These are phyloP conservation scores for Physella acuta DNA, from an alignment of 1,140 invertebrate genomes.

Conservation along the genomic window DNA sequence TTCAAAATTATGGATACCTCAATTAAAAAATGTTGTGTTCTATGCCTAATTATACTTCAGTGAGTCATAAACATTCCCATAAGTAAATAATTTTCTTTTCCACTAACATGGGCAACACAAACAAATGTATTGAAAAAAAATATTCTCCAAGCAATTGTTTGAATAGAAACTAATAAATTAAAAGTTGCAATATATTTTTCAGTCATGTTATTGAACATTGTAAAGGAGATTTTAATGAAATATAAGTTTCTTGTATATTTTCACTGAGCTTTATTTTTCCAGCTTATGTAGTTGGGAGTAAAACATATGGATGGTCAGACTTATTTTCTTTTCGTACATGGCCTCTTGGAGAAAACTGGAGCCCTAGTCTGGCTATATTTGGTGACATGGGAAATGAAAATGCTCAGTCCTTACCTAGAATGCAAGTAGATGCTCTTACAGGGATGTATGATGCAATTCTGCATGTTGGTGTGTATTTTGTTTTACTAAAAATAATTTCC, in stretches of 20 bases:
- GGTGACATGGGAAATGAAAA: constrained; percentile 90
- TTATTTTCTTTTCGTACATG: constrained; percentile 34
- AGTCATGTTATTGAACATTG: too few species aligned
- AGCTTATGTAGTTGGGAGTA: constrained; percentile 31
- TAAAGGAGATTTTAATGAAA: too few species aligned
- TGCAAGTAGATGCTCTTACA: constrained; percentile 22
- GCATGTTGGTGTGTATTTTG: constrained; percentile 74
- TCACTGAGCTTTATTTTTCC: constrained; percentile 6
- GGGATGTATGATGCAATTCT: constrained; percentile 81
- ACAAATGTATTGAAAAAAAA: too few species aligned
- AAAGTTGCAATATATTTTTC: not conserved
- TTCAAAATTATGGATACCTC: too few species aligned
- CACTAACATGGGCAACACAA: too few species aligned
- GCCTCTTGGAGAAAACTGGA: constrained; percentile 66
- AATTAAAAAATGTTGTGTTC: too few species aligned
- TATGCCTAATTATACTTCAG: too few species aligned
- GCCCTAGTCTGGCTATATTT: constrained; percentile 78
- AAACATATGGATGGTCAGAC: constrained; percentile 28
- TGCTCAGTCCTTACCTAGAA: constrained; percentile 72
- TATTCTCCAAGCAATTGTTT: not conserved
- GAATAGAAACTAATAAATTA: not conserved
- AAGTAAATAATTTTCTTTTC: too few species aligned
- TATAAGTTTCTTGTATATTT: too few species aligned
- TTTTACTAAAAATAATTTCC: constrained; percentile 65
- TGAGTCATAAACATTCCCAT: too few species aligned